Percentiles rank a stretch among this genome's conserved stretches.
phyloP scores from a whole-genome alignment of 2,113 vertebrate genomes.

The Apaloderma vittatum region DNA sequence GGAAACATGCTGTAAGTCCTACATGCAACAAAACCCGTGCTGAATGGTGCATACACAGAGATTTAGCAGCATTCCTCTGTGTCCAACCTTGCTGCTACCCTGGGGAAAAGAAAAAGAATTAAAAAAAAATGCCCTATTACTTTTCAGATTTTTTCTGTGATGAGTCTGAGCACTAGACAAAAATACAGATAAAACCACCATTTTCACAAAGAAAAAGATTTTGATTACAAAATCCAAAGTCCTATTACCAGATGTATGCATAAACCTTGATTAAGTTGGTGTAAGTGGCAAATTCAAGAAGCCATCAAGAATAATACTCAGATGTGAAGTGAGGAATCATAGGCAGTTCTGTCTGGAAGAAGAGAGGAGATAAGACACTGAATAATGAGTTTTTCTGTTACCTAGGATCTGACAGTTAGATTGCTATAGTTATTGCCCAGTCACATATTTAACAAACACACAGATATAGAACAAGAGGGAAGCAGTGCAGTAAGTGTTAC shows the following conservation, averaged over 20 bases:
- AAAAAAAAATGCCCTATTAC: not conserved
- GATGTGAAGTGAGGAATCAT: not conserved
- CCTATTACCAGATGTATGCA: not conserved
- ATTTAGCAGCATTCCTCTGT: not conserved
- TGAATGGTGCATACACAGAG: too few species aligned
- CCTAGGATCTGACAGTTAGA: not conserved
- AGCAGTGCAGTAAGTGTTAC: not conserved
- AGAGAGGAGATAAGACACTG: not conserved
- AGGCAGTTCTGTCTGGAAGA: not conserved
- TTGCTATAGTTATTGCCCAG: not conserved
- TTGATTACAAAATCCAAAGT: not conserved
- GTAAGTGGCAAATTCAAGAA: not conserved
- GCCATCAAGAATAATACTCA: not conserved
- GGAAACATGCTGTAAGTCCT: not conserved
- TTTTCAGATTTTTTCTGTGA: not conserved
- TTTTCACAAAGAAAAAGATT: not conserved
- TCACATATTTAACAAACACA: not conserved
- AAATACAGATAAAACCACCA: not conserved
- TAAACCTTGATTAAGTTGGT: not conserved
- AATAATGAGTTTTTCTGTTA: not conserved
- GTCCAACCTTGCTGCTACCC: not conserved
- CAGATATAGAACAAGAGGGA: accelerated
- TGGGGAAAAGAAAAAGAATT: not conserved
- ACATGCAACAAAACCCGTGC: not conserved
- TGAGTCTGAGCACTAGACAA: not conserved